Evolutionary conservation across 2,113 vertebrate species (phyloP).

Genomic region (Leptobrachium leishanense): DNA sequence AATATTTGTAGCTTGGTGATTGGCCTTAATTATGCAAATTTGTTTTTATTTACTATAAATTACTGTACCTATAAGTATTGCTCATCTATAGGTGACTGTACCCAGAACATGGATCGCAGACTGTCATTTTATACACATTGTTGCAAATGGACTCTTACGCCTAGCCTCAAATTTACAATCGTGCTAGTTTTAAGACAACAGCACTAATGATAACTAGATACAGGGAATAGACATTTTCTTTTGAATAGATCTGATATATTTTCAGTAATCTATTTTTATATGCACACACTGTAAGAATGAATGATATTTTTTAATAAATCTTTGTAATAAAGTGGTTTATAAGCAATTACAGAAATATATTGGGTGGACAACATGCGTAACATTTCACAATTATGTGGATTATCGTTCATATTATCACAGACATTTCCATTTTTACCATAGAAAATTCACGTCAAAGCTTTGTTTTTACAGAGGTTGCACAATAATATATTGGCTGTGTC

Average conservation of each 20-base stretch:
- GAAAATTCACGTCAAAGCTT: too few species aligned
- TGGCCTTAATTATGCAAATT: background rate
- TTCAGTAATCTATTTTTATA: conserved; percentile 48
- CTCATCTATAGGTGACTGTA: too few species aligned
- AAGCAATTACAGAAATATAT: background rate
- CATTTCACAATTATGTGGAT: too few species aligned
- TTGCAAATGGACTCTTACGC: conserved; percentile 8
- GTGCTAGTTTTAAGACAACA: background rate
- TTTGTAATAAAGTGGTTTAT: background rate
- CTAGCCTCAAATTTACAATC: background rate
- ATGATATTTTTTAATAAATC: background rate
- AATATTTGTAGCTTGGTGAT: background rate
- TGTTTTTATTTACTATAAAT: too few species aligned
- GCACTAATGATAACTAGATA: background rate
- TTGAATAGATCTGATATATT: conserved; percentile 3
- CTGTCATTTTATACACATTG: conserved; percentile 11
- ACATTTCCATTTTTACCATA: too few species aligned
- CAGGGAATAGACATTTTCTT: conserved; percentile 9
- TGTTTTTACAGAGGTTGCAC: too few species aligned
- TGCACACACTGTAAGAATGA: conserved; percentile 11
- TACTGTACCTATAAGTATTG: too few species aligned
- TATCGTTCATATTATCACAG: too few species aligned
- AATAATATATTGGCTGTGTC: too few species aligned
- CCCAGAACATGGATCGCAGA: background rate
- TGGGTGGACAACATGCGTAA: too few species aligned